Conservation (phyloP, 2,888 invertebrate genomes). For the Drosophila kambysellisi region DNA sequence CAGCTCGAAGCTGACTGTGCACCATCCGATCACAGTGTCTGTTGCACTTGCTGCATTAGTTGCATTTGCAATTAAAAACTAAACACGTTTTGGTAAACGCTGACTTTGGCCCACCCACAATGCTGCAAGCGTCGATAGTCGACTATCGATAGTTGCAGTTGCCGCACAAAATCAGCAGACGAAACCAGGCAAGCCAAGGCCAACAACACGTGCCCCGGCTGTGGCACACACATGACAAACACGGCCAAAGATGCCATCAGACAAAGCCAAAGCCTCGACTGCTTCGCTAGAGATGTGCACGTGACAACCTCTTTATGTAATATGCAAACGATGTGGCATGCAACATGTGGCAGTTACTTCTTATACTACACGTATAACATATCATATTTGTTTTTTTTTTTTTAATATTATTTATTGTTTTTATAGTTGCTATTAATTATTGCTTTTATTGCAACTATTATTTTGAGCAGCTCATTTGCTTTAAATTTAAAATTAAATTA, state of each 20-base stretch:
- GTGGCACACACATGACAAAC: conserved; percentile 21
- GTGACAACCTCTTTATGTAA: not conserved
- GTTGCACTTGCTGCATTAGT: conserved; percentile 42
- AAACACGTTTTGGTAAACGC: conserved; percentile 67
- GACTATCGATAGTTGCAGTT: conserved; percentile 39
- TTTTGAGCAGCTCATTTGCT: not conserved
- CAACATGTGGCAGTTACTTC: not conserved
- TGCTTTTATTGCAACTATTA: not conserved
- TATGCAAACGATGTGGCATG: not conserved
- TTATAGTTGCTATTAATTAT: not conserved
- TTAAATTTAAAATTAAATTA: not conserved
- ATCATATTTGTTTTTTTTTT: no score
- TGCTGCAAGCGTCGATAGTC: conserved; percentile 64
- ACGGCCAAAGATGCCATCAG: conserved; percentile 44
- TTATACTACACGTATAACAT: not conserved
- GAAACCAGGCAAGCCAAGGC: conserved; percentile 36
- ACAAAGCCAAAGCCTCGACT: conserved; percentile 12
- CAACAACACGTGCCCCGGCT: conserved; percentile 70
- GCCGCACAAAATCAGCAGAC: conserved; percentile 2
- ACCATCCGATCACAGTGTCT: not conserved
- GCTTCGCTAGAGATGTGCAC: conserved; percentile 31
- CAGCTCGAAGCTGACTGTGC: not conserved
- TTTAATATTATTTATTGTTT: not conserved
- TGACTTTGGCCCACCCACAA: conserved; percentile 67
- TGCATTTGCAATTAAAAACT: conserved; percentile 77